These are phyloP conservation scores for Lophotis ruficrista DNA, from an alignment of 2,113 vertebrate genomes.

Conservation along the genomic window DNA sequence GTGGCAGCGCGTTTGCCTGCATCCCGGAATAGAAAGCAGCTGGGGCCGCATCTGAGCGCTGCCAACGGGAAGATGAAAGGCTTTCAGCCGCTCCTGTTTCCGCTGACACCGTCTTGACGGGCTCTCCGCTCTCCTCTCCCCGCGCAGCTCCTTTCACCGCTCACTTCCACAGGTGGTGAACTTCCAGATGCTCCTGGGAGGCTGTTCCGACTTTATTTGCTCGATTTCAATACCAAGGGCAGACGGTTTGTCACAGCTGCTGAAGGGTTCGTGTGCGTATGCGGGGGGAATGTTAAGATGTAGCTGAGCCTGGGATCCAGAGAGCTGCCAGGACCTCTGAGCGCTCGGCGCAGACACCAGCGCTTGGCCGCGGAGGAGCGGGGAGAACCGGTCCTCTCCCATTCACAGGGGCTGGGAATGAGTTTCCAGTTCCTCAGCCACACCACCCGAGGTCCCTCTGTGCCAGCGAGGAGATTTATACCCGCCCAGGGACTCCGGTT, in stretches of 20 bases:
- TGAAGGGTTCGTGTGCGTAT: not conserved
- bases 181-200: not conserved
- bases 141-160: not conserved
- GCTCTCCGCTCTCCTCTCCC: not conserved
- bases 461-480: not conserved
- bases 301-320: not conserved
- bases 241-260: not conserved
- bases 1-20: not conserved
- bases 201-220: not conserved
- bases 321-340: not conserved
- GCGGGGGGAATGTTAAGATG: not conserved
- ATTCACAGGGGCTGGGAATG: not conserved
- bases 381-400: not conserved
- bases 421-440: not conserved
- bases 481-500: not conserved
- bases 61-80: not conserved
- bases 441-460: not conserved
- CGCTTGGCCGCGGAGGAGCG: not conserved
- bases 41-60: not conserved
- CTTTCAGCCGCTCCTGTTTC: not conserved
- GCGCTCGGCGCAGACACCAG: not conserved
- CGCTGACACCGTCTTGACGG: not conserved
- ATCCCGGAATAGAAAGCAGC: conserved; percentile 14
- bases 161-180: not conserved
- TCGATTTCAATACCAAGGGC: not conserved